A percentile compares a stretch with the other conserved stretches of the same genome.
These are phyloP conservation scores for Poeciliopsis retropinna DNA, from an alignment of 2,113 vertebrate genomes.

Conservation along the genomic window DNA sequence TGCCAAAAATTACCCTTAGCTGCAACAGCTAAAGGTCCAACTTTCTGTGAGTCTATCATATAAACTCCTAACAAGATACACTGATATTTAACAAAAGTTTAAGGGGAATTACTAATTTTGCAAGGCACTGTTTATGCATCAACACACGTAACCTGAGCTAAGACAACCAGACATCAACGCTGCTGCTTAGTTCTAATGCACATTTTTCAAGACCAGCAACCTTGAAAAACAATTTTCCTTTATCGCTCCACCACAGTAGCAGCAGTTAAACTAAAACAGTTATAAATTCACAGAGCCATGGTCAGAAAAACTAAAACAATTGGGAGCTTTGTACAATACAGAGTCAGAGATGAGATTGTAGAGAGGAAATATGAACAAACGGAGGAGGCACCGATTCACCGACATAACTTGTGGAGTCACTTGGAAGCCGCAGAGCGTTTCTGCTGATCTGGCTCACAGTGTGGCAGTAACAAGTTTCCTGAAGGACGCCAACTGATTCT, in stretches of 20 bases:
- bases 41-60: neutral
- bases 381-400: constrained; percentile 47
- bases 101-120: neutral
- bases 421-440: constrained; percentile 49
- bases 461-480: constrained; percentile 65
- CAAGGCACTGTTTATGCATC: neutral
- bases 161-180: constrained; percentile 15
- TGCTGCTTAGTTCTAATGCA: constrained; percentile 65
- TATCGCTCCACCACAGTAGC: constrained; percentile 39
- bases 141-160: constrained; percentile 4
- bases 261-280: constrained; percentile 60
- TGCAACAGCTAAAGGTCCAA: neutral
- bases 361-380: constrained; percentile 44
- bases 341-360: constrained; percentile 23
- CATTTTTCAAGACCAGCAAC: constrained; percentile 41
- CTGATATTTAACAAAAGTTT: neutral
- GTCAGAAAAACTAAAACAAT: constrained; percentile 31
- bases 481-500: constrained; percentile 47
- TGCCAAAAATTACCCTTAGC: no score
- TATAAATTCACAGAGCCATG: constrained; percentile 36
- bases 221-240: constrained; percentile 1
- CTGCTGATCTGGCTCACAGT: constrained; percentile 47
- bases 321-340: constrained; percentile 34
- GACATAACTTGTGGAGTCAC: constrained; percentile 56
- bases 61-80: neutral